Percentiles rank a stretch among this genome's conserved stretches.
These are phyloP conservation scores for Protophormia terraenovae DNA, from an alignment of 2,888 invertebrate species.

Conservation along the genomic window DNA sequence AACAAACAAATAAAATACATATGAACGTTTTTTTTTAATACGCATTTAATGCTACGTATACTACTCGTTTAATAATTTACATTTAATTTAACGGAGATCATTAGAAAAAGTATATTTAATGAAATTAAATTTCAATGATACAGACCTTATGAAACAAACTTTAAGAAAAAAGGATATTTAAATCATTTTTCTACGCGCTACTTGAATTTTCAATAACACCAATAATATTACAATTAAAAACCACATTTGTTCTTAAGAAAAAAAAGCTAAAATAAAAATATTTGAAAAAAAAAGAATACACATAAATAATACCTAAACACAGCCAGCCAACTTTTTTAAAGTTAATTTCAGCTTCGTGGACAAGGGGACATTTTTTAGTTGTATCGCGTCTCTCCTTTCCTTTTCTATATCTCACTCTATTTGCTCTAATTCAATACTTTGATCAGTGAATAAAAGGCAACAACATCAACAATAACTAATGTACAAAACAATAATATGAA, in stretches of 20 bases:
- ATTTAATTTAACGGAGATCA: too few relatives aligned
- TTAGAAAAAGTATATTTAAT: too few relatives aligned
- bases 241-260: neutral
- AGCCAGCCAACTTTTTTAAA: slow-evolving; percentile 3
- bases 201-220: too few relatives aligned
- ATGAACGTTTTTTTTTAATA: too few relatives aligned
- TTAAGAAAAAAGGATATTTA: too few relatives aligned
- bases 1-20: too few relatives aligned
- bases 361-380: slow-evolving; percentile 6
- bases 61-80: too few relatives aligned
- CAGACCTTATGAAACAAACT: too few relatives aligned
- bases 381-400: neutral
- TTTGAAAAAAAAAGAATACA: neutral
- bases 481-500: neutral
- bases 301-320: neutral
- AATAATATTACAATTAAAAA: neutral
- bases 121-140: too few relatives aligned
- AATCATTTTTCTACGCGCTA: too few relatives aligned
- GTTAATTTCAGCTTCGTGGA: neutral
- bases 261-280: neutral
- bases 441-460: neutral
- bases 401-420: neutral
- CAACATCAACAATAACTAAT: slow-evolving; percentile 13
- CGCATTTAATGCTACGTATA: too few relatives aligned
- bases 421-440: neutral